Evolutionary conservation across 1,140 invertebrate species (phyloP).

Genomic region (Drosophila truncata): DNA sequence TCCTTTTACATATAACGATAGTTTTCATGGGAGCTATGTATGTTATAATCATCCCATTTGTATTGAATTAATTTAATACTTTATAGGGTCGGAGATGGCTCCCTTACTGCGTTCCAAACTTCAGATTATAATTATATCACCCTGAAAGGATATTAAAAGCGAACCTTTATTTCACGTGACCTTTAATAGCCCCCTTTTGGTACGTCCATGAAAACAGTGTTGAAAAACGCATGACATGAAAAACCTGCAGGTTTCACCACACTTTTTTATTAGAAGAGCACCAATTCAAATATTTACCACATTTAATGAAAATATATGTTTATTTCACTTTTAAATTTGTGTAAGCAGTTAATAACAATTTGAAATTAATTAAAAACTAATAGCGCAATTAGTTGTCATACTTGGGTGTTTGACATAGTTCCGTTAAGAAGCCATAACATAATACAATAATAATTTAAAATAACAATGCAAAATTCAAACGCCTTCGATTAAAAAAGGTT

Average conservation of each 20-base stretch:
- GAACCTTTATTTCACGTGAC: background rate
- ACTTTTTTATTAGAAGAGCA: background rate
- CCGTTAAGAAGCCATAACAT: conserved; percentile 70
- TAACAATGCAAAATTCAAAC: conserved; percentile 67
- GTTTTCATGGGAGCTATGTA: too few relatives aligned
- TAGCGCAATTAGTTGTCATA: conserved; percentile 55
- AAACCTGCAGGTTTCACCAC: background rate
- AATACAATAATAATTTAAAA: conserved; percentile 79
- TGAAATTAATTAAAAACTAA: conserved; percentile 64
- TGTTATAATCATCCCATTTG: too few relatives aligned
- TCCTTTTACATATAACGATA: too few relatives aligned
- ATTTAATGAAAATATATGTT: conserved; percentile 70
- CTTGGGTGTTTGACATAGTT: conserved; percentile 50
- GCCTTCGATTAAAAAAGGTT: conserved; percentile 16
- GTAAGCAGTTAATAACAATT: conserved; percentile 78
- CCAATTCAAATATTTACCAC: background rate
- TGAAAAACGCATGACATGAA: background rate
- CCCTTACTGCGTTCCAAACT: too few relatives aligned
- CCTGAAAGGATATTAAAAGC: too few relatives aligned
- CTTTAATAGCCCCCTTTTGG: background rate
- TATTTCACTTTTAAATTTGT: conserved; percentile 69
- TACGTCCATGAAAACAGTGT: conserved; percentile 16
- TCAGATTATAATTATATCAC: too few relatives aligned
- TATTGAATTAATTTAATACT: too few relatives aligned
- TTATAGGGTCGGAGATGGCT: too few relatives aligned